Percentiles rank a stretch among this genome's conserved stretches.
Conservation (phyloP, 2,797 vertebrate species). For the Poeciliopsis infans region DNA sequence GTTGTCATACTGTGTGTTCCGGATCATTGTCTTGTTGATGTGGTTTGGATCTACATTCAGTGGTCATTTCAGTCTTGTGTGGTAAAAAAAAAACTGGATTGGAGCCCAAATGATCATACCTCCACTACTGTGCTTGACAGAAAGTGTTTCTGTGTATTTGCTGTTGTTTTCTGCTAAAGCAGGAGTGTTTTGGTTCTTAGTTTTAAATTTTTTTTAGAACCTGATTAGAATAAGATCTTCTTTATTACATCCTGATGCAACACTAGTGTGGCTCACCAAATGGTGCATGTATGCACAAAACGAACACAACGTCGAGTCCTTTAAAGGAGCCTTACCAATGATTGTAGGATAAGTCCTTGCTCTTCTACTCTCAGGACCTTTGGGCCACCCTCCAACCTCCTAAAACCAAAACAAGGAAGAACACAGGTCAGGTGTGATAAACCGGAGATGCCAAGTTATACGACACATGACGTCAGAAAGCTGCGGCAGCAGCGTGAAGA, state of each 20-base stretch:
- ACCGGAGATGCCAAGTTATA: background rate
- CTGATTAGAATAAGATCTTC: background rate
- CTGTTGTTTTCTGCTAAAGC: background rate
- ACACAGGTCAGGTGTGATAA: constrained; percentile 41
- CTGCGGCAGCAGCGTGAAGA: constrained; percentile 11
- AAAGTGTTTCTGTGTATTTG: background rate
- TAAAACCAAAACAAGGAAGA: constrained; percentile 52
- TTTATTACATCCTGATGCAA: background rate
- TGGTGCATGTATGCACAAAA: background rate
- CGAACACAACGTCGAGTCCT: background rate
- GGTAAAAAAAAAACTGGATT: background rate
- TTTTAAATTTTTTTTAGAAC: background rate
- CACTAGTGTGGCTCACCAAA: background rate
- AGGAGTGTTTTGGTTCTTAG: background rate
- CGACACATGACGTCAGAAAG: background rate
- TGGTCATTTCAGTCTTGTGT: background rate
- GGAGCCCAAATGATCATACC: background rate
- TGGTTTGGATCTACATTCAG: background rate
- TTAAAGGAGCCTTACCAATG: constrained; percentile 50
- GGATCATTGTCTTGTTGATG: background rate
- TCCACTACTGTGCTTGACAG: background rate
- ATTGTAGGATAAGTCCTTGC: constrained; percentile 33
- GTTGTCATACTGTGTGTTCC: no score
- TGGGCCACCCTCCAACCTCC: constrained; percentile 52
- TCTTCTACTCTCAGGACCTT: constrained; percentile 41